Evolutionary conservation across 2,888 invertebrate species (phyloP), one percentile per base, ranked within the genome.

Genomic region (Atethmia centrago): DNA sequence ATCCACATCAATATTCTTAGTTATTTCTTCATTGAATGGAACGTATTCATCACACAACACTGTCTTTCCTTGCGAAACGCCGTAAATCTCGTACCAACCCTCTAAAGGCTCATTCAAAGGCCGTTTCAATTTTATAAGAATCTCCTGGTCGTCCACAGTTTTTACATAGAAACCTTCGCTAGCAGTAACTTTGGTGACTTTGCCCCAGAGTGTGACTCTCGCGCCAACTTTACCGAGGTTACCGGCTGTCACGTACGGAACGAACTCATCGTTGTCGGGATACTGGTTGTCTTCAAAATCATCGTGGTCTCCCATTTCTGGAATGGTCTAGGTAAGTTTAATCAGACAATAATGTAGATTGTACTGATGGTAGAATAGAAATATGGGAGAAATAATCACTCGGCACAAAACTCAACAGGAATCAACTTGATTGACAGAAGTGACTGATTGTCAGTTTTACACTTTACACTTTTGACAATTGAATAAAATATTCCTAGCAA

Each of bases 31-130:
- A 28, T 93, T 92, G 82, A 96, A 94, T 0, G 93, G 90, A 0
- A 95, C 90, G 80, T 95, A 96, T 69, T 96, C 96, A 67, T 96
- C 96, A 81, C 96, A 96, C 69, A 96, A 81, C 12, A 96, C 89
- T 79, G 91, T 92, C 74, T 94, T 95, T 21, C 96, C 96, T 90
- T 96, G 96, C 2, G 95, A 94, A 12, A 94, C 93, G 19, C 96
- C 96, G 67, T 92, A 91, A 49, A 96, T 94, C 81, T 96, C 96
- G 75, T 95, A 95, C 96, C 96, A 96, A 12, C 96, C 96, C 87
- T 96, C 96, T 21, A 96, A 87, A 2, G 94, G 90, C 71, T 96
- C 96, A 47, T 89, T 92, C 71, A 95, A 80, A 1, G 96, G 96
- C 63, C 85, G 93, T 75, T 92, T 93, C 61, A 96, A 83, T 79